Evolutionary conservation across 2,888 invertebrate genomes (phyloP).

Genomic region (Pseudococcus viburni): DNA sequence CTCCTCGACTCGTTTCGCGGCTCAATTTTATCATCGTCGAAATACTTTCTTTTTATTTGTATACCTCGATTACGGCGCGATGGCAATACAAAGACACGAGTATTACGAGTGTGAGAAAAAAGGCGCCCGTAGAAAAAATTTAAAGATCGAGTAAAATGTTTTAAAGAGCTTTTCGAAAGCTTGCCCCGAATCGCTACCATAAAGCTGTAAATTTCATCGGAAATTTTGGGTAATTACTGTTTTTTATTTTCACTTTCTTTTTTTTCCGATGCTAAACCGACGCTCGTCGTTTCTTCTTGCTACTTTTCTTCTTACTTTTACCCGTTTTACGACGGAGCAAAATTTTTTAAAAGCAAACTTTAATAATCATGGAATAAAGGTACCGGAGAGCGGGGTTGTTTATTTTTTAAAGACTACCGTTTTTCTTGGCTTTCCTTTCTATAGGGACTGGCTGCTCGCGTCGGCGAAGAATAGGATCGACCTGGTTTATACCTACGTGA

Average conservation of each 20-base stretch:
- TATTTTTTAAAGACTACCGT: neutral
- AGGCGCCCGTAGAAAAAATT: neutral
- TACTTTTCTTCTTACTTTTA: neutral
- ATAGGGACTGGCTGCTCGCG: neutral
- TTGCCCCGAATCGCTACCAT: neutral
- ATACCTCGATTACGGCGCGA: neutral
- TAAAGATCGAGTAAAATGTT: neutral
- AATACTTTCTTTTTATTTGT: neutral
- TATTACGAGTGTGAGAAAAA: neutral
- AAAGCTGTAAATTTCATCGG: slow-evolving; percentile 5
- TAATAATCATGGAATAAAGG: slow-evolving; percentile 23
- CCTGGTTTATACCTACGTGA: neutral
- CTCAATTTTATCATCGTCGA: neutral
- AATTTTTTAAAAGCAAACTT: slow-evolving; percentile 33
- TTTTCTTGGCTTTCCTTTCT: neutral
- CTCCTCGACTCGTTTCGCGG: neutral
- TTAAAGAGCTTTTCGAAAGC: slow-evolving; percentile 19
- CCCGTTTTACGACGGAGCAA: neutral
- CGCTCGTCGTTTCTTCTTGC: neutral
- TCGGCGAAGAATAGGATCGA: neutral
- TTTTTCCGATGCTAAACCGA: neutral
- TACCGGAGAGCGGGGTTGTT: neutral
- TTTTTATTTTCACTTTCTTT: neutral
- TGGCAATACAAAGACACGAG: neutral
- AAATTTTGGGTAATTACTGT: neutral